Percentiles rank a stretch among this genome's conserved stretches.
phyloP scores from a whole-genome alignment of 2,888 invertebrate genomes.

The Halictus quadricinctus region DNA sequence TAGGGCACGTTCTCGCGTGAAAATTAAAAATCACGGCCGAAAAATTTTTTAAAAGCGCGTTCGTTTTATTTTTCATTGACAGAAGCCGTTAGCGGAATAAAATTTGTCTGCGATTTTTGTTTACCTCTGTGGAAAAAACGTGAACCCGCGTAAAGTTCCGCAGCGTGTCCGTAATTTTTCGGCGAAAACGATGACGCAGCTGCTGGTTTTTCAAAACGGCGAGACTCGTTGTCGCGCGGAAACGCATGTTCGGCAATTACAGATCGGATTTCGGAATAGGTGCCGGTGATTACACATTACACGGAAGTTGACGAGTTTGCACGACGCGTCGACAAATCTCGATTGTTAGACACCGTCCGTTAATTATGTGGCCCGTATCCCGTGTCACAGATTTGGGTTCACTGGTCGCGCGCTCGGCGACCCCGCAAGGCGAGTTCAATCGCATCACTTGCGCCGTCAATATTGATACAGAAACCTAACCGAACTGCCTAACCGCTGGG shows the following conservation, averaged over 20 bases:
- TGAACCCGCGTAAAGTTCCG: not conserved
- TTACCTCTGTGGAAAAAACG: not conserved
- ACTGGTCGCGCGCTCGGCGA: not conserved
- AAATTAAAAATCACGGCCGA: not conserved
- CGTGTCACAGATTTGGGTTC: slow-evolving; percentile 40
- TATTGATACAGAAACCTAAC: slow-evolving; percentile 65
- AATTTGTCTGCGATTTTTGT: not conserved
- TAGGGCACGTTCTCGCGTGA: not conserved
- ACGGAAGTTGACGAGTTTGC: slow-evolving; percentile 9
- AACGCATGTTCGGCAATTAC: not conserved
- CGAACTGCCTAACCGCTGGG: slow-evolving; percentile 32
- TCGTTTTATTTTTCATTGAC: not conserved
- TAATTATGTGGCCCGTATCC: slow-evolving; percentile 33
- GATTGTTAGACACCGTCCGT: slow-evolving; percentile 17
- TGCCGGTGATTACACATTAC: not conserved
- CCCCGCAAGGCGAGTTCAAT: slow-evolving; percentile 56
- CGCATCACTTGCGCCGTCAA: slow-evolving; percentile 59
- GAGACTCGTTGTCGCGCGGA: not conserved
- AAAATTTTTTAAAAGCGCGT: not conserved
- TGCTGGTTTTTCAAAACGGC: not conserved
- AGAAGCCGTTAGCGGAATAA: not conserved
- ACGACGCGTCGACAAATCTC: not conserved
- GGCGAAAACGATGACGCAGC: not conserved
- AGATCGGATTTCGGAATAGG: not conserved
- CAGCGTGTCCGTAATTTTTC: not conserved